Base-by-base conservation (phyloP, 37 sponge, comb jelly and placozoan species). In the Theonella swinhoei region DNA sequence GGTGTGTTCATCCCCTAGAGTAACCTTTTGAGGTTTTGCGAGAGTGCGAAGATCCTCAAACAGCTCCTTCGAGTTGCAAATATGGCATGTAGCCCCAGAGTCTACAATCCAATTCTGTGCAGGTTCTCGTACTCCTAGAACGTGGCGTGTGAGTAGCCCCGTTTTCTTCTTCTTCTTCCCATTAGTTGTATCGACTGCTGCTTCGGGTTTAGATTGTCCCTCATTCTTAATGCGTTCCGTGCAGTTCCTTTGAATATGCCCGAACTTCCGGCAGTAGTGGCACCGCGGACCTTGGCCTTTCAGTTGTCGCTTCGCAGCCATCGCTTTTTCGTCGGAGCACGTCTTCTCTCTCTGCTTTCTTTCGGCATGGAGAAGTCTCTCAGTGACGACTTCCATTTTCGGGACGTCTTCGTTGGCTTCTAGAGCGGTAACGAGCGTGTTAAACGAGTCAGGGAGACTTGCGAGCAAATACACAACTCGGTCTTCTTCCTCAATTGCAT, bases 391-490 rank as follows among this genome's bases (percentile, higher is more conserved):
- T 64, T 80, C 82, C 88, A 87, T 80, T 28, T 75, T 64, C 3
- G 77, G 88, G 28, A 87, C 88, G 24, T 74, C 77, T 59, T 64
- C 31, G 58, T 47, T 87, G 20, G 77, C 88, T 68, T 87, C 88
- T 22, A 87, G 81, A 28, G 88, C 88, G 32, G 88, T 87, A 31
- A 87, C 88, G 7, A 87, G 82, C 77, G 64, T 75, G 39, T 72
- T 68, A 39, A 40, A 87, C 22, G 88, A 81, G 35, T 76, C 77
- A 41, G 88, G 86, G 4, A 85, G 59, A 70, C 86, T 85, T 59
- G 86, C 86, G 7, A 84, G 37, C 31, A 84, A 31, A 70, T 77
- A 58, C 36, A 87, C 86, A 37, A 85, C 86, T 42, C 63, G 77
- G 69, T 85, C 78, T 25, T 77, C 78, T 4, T 73, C 83, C 17